Conservation (phyloP, 2,113 vertebrate genomes). For the Brachionichthys hirsutus region DNA sequence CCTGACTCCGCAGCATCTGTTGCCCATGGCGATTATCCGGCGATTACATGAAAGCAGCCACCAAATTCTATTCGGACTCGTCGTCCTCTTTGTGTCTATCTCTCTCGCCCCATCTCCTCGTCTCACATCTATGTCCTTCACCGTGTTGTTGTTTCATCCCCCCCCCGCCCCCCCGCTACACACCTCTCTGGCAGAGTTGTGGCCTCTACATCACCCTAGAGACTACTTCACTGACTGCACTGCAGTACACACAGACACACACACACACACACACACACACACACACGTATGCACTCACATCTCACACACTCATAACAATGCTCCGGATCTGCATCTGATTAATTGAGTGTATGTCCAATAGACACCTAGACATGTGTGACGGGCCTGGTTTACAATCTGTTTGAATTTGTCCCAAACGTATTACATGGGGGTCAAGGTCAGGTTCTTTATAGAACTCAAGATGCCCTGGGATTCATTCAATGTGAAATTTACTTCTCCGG, state of each 20-base stretch:
- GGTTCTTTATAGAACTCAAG: neutral
- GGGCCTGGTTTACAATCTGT: neutral
- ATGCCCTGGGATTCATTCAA: neutral
- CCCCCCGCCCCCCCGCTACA: neutral
- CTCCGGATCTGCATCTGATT: neutral
- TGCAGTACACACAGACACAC: constrained; percentile 25
- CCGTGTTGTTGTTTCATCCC: neutral
- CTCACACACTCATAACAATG: neutral
- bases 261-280: constrained; percentile 6
- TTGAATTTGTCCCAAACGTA: neutral
- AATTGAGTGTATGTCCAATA: neutral
- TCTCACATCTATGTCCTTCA: constrained; percentile 7
- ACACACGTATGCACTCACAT: neutral
- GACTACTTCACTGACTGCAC: constrained; percentile 28
- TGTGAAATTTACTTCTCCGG: neutral
- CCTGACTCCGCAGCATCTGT: constrained; percentile 55
- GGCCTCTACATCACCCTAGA: neutral
- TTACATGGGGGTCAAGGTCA: neutral
- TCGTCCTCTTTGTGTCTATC: constrained; percentile 9
- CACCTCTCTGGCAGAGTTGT: too few species aligned
- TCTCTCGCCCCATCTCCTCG: neutral
- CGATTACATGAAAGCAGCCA: constrained; percentile 42
- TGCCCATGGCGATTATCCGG: constrained; percentile 50
- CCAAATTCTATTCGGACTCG: constrained; percentile 20
- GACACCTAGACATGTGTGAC: constrained; percentile 5